Conservation (phyloP, 2,113 vertebrate species). For the Mungos mungo region DNA sequence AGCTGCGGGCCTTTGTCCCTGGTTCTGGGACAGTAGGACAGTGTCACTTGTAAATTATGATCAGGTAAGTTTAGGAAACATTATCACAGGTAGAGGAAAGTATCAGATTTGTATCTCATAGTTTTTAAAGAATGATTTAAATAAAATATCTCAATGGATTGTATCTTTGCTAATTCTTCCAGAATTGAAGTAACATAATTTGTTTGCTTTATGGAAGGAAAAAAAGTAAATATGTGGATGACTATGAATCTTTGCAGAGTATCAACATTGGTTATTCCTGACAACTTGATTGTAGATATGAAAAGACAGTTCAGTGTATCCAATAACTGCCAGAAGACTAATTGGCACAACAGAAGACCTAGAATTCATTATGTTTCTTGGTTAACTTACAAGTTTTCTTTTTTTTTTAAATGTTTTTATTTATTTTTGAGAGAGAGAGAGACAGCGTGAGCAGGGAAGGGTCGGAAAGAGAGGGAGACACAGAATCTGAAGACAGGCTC, state of each 20-base stretch:
- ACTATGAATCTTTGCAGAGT: neutral
- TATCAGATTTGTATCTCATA: slow-evolving; percentile 16
- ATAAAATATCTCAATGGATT: neutral
- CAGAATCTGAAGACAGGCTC: too few relatives aligned
- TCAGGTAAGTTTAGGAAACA: neutral
- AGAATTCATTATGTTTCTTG: neutral
- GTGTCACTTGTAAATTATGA: neutral
- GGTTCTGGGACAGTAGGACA: neutral
- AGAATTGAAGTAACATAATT: slow-evolving; percentile 1
- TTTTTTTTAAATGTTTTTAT: too few relatives aligned
- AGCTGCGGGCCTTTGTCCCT: neutral
- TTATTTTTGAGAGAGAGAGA: too few relatives aligned
- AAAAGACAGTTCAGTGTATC: neutral
- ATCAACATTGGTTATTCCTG: neutral
- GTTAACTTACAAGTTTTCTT: neutral
- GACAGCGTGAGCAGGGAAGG: too few relatives aligned
- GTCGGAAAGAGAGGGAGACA: too few relatives aligned
- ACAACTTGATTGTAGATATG: neutral
- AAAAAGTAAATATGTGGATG: neutral
- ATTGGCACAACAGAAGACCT: neutral
- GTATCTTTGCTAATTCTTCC: neutral
- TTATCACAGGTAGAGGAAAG: neutral
- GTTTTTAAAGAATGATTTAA: neutral
- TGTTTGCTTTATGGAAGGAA: neutral
- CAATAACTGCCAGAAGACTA: neutral